These are phyloP conservation scores for Hydrocynus forskahlii DNA, from an alignment of 2,797 vertebrate genomes.

Conservation along the genomic window DNA sequence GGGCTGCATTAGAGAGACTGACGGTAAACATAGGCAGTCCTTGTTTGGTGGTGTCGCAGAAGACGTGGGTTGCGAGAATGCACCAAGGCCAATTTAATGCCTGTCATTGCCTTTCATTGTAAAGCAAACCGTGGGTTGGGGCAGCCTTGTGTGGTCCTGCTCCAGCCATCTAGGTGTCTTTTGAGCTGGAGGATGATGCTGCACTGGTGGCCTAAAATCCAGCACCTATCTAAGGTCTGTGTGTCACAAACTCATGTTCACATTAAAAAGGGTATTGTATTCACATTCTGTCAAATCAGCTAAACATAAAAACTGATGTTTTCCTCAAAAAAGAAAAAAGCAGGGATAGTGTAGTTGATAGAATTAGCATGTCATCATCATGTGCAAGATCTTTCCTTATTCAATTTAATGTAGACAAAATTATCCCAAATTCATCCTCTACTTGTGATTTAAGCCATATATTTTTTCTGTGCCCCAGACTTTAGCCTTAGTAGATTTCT, in stretches of 20 bases:
- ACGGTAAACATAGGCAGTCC: slow-evolving; percentile 57
- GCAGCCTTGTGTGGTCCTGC: slow-evolving; percentile 57
- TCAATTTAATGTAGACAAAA: too few relatives aligned
- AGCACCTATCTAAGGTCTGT: slow-evolving; percentile 44
- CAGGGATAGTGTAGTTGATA: too few relatives aligned
- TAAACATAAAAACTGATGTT: slow-evolving; percentile 65
- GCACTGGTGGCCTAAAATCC: slow-evolving; percentile 12
- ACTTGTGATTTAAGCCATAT: too few relatives aligned
- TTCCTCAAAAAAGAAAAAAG: slow-evolving; percentile 50
- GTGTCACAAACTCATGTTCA: slow-evolving; percentile 71
- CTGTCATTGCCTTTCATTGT: slow-evolving; percentile 51
- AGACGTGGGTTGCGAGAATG: slow-evolving; percentile 20
- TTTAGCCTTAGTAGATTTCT: too few relatives aligned
- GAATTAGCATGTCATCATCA: too few relatives aligned
- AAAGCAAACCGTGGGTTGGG: slow-evolving; percentile 56
- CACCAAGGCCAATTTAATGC: slow-evolving; percentile 47
- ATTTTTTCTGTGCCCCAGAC: too few relatives aligned
- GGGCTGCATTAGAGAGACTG: slow-evolving; percentile 54
- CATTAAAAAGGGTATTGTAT: slow-evolving; percentile 73
- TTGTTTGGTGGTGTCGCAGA: slow-evolving; percentile 51
- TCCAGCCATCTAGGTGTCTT: slow-evolving; percentile 43
- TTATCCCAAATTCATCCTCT: too few relatives aligned
- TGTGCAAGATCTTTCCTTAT: too few relatives aligned
- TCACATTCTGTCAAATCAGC: slow-evolving; percentile 70
- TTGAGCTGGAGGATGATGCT: slow-evolving; percentile 23